phyloP scores from a whole-genome alignment of 1,140 invertebrate species.

The Holotrichia oblita region DNA sequence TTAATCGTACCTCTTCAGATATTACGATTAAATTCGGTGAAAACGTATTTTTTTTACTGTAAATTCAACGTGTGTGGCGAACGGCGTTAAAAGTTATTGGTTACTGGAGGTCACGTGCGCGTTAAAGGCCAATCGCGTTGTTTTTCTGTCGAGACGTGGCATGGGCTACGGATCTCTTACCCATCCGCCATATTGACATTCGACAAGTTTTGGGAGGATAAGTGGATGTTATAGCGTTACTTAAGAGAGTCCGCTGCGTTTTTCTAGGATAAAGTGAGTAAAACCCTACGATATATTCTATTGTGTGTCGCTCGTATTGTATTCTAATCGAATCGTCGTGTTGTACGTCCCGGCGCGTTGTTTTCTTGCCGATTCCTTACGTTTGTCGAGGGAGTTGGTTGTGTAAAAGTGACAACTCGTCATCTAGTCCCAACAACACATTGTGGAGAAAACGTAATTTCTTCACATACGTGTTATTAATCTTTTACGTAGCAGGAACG shows the following conservation, averaged over 20 bases:
- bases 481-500: neutral
- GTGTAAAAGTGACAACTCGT: slow-evolving; percentile 53
- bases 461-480: neutral
- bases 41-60: neutral
- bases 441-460: slow-evolving; percentile 28
- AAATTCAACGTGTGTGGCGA: slow-evolving; percentile 31
- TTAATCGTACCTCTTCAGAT: slow-evolving; percentile 47
- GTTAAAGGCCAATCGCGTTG: slow-evolving; percentile 57
- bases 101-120: slow-evolving; percentile 58
- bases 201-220: slow-evolving; percentile 74
- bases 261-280: slow-evolving; percentile 66
- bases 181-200: slow-evolving; percentile 83
- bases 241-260: slow-evolving; percentile 69
- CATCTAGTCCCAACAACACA: slow-evolving; percentile 52
- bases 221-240: slow-evolving; percentile 75
- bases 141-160: slow-evolving; percentile 73
- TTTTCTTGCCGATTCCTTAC: slow-evolving; percentile 39
- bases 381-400: slow-evolving; percentile 50
- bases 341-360: slow-evolving; percentile 39
- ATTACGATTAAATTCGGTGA: neutral
- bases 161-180: slow-evolving; percentile 76
- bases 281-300: neutral
- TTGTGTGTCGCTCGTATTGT: neutral
- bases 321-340: neutral
- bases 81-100: slow-evolving; percentile 41